Conservation (phyloP, 2,888 invertebrate species). For the Emmelina monodactyla region DNA sequence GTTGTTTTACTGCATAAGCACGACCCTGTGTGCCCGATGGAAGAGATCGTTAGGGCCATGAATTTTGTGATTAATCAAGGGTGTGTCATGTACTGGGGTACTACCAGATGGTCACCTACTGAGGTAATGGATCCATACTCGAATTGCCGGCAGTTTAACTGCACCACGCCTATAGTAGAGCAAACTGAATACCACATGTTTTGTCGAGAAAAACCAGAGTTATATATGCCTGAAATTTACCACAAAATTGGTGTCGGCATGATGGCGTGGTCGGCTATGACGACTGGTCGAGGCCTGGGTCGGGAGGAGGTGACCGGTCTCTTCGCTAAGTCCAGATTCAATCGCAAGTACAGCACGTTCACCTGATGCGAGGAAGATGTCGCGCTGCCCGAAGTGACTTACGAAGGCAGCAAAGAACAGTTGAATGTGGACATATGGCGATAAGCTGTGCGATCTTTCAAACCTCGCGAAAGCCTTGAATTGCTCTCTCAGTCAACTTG, state of each 20-base stretch:
- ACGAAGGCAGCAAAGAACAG: slow-evolving; percentile 73
- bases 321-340: slow-evolving; percentile 70
- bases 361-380: slow-evolving; percentile 77
- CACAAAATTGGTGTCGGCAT: slow-evolving; percentile 94
- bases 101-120: slow-evolving; percentile 92
- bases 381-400: slow-evolving; percentile 37
- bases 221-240: slow-evolving; percentile 95
- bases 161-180: slow-evolving; percentile 95
- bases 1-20: slow-evolving; percentile 95
- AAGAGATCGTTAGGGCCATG: slow-evolving; percentile 96
- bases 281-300: slow-evolving; percentile 81
- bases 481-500: slow-evolving; percentile 91
- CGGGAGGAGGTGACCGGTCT: slow-evolving; percentile 82
- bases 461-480: slow-evolving; percentile 85
- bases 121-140: slow-evolving; percentile 97
- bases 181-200: slow-evolving; percentile 98
- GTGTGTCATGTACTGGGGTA: slow-evolving; percentile 99
- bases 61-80: slow-evolving; percentile 94
- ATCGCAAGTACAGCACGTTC: slow-evolving; percentile 89
- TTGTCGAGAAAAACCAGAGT: slow-evolving; percentile 93
- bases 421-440: slow-evolving; percentile 74
- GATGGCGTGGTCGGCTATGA: slow-evolving; percentile 96
- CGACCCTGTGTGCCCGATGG: slow-evolving; percentile 97
- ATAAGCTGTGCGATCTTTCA: slow-evolving; percentile 80
- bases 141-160: slow-evolving; percentile 96